These are phyloP conservation scores for Pangasius djambal DNA, from an alignment of 2,797 vertebrate genomes.

Conservation along the genomic window DNA sequence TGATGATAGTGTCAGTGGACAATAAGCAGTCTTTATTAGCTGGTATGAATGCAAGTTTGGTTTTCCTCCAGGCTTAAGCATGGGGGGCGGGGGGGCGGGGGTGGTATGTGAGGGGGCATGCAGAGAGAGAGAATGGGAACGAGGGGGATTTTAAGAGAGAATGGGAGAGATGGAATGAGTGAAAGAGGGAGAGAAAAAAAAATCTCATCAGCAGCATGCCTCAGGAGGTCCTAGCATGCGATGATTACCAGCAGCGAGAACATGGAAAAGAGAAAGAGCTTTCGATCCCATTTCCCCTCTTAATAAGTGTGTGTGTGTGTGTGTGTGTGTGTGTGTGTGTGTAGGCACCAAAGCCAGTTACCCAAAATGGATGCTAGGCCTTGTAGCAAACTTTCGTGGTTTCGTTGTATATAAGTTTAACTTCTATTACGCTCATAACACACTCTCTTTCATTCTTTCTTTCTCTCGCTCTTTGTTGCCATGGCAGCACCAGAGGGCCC, in stretches of 20 bases:
- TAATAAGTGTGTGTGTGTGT: conserved; percentile 16
- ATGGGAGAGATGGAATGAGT: conserved; percentile 27
- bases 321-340: conserved; percentile 20
- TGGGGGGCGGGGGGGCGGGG: neutral
- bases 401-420: neutral
- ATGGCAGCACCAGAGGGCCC: conserved; percentile 90
- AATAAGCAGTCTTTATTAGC: neutral
- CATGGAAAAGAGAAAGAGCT: conserved; percentile 44
- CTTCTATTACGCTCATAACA: neutral
- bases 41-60: neutral
- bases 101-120: neutral
- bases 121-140: conserved; percentile 17
- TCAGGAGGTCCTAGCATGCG: conserved; percentile 52
- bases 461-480: neutral
- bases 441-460: neutral
- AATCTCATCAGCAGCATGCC: conserved; percentile 60
- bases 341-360: neutral
- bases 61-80: neutral
- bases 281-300: conserved; percentile 43
- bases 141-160: conserved; percentile 34
- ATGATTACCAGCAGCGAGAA: conserved; percentile 50
- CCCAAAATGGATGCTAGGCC: neutral
- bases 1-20: neutral
- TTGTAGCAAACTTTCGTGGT: neutral
- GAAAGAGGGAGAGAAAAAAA: conserved; percentile 40